These are phyloP conservation scores for Rhegmatorhina hoffmannsi DNA, from an alignment of 2,113 vertebrate species.

Conservation along the genomic window DNA sequence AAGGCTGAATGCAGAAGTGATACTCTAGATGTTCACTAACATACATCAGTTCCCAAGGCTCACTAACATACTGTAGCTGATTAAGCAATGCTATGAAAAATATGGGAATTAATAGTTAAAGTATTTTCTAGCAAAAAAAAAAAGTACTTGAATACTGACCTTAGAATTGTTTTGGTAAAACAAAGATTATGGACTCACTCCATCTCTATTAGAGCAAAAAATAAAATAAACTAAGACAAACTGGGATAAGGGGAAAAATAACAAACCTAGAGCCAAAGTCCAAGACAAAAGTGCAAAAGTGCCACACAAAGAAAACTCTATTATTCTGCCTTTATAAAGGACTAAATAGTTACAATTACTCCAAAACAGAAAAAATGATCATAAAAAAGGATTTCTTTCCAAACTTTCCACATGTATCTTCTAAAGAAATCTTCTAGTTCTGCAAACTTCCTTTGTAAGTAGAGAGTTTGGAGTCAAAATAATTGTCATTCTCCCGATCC, in stretches of 20 bases:
- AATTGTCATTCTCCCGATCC: neutral
- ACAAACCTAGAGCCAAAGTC: neutral
- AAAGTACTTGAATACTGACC: neutral
- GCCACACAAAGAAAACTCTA: neutral
- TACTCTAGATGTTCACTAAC: neutral
- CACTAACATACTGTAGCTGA: neutral
- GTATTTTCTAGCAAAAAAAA: neutral
- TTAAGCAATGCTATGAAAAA: neutral
- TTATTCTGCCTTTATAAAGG: neutral
- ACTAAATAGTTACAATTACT: neutral
- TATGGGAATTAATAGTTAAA: neutral
- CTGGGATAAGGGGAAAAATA: neutral
- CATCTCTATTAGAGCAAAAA: neutral
- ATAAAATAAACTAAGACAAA: neutral
- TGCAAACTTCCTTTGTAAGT: neutral
- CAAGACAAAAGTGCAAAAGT: neutral
- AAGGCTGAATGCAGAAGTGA: neutral
- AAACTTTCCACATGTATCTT: neutral
- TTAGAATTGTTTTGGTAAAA: neutral
- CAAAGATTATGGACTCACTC: neutral
- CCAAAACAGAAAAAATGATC: neutral
- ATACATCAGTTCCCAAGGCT: neutral
- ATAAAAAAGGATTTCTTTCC: neutral
- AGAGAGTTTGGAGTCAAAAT: neutral
- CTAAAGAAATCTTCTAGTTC: neutral